Base-by-base conservation (phyloP, 92 coral and sea anemone genomes). In the Meandrina meandrites region DNA sequence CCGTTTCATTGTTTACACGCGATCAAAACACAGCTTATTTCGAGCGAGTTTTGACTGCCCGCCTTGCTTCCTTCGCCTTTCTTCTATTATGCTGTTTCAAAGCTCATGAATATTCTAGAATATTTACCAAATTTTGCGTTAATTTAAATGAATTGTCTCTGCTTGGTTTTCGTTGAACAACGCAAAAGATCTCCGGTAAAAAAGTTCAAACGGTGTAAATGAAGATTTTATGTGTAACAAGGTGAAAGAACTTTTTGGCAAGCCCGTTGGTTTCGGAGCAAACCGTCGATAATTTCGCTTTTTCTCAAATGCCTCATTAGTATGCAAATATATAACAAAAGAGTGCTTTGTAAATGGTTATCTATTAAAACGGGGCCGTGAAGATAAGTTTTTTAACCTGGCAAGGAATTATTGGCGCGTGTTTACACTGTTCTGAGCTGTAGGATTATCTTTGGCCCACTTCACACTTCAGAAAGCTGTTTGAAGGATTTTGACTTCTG, bases 31-130 rank as follows among this genome's bases (percentile, higher is more conserved):
- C 50, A 27, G 34, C 69, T 67, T 45, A 84, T 74, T 56, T 75
- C 54, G 22, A 84, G 16, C 80, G 80, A 35, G 28, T 35, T 73
- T 58, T 37, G 77, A 73, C 87, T 75, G 87, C 56, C 50, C 78
- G 71, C 40, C 21, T 31, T 69, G 67, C 37, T 12, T 36, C 87
- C 57, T 16, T 37, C 19, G n/a, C 74, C 42, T 51, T 56, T 51
- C 36, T 57, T 56, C 72, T 56, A 8, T 35, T 54, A 36, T 84
- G 24, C 28, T 53, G 28, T 18, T 3, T 19, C 32, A 13, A 31
- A 56, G 51, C 98, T 94, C 95, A 94, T 94, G 95, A 94, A 94
- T 94, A 94, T 94, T 89, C 98, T 75, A 81, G 60, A 81, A 45
- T 86, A 87, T 92, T 83, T 82, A 77, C 98, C 81, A 94, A 94